Evolutionary conservation across 2,888 invertebrate species (phyloP).

Genomic region (Acanthococcus lagerstroemiae): DNA sequence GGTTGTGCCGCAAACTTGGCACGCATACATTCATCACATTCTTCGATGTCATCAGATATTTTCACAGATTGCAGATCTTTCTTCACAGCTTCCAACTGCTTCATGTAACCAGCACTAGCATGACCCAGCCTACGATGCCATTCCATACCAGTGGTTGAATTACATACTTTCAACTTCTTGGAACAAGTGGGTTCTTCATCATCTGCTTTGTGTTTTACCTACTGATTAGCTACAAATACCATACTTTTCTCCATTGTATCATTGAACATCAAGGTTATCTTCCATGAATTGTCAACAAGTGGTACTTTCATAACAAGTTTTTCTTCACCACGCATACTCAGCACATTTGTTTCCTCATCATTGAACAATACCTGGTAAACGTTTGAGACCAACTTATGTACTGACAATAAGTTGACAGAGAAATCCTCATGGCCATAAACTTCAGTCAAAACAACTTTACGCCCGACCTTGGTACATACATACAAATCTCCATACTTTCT

Average conservation of each 20-base stretch:
- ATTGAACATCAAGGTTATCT: background rate
- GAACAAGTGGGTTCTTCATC: background rate
- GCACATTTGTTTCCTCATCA: too few relatives aligned
- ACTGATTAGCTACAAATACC: background rate
- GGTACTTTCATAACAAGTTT: too few relatives aligned
- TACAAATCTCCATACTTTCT: too few relatives aligned
- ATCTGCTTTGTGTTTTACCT: background rate
- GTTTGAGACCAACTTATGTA: too few relatives aligned
- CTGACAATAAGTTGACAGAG: too few relatives aligned
- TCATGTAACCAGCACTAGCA: background rate
- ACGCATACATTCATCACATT: background rate
- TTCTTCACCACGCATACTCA: too few relatives aligned
- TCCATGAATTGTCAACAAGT: too few relatives aligned
- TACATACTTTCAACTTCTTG: background rate
- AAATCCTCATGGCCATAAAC: too few relatives aligned
- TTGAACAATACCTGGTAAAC: too few relatives aligned
- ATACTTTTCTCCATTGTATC: background rate
- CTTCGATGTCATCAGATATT: background rate
- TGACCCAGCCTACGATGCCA: background rate
- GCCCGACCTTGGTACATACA: too few relatives aligned
- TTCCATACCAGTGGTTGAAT: background rate
- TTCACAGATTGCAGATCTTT: background rate
- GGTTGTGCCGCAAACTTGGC: constrained; percentile 1
- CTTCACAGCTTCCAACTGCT: background rate
- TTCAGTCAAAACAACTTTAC: too few relatives aligned